phyloP scores from a whole-genome alignment of 2,888 invertebrate species.

The Lutraria lutraria region DNA sequence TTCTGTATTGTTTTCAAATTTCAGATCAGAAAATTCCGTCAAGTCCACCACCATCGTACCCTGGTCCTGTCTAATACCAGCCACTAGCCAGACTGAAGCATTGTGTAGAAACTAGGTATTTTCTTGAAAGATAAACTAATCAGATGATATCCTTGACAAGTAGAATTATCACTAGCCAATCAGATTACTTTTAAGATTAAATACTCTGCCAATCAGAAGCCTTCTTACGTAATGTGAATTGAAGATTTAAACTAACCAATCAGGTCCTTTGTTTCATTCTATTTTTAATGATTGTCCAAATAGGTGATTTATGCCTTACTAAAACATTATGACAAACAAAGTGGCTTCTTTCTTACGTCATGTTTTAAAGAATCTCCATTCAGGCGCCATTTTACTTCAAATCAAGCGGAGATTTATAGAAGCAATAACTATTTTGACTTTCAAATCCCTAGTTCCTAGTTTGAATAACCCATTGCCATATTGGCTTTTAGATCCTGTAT shows the following conservation, averaged over 20 bases:
- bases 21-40: conserved; percentile 9
- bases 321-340: too few species aligned
- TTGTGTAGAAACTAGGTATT: not conserved
- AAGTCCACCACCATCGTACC: not conserved
- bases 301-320: too few species aligned
- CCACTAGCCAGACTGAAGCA: not conserved
- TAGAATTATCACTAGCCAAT: not conserved
- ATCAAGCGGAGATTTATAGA: too few species aligned
- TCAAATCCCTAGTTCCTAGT: too few species aligned
- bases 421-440: too few species aligned
- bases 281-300: too few species aligned
- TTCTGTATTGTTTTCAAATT: not conserved
- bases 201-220: not conserved
- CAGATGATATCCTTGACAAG: not conserved
- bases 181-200: not conserved
- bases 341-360: not conserved
- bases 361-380: not conserved
- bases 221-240: not conserved
- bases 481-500: too few species aligned
- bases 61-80: not conserved
- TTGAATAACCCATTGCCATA: too few species aligned
- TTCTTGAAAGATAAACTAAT: not conserved
- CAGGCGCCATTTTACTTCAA: too few species aligned
- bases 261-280: too few species aligned
- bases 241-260: too few species aligned